A percentile compares a stretch with the other conserved stretches of the same genome.
These are phyloP conservation scores for Eumerus sabulonum DNA, from an alignment of 2,888 invertebrate genomes.

Conservation along the genomic window DNA sequence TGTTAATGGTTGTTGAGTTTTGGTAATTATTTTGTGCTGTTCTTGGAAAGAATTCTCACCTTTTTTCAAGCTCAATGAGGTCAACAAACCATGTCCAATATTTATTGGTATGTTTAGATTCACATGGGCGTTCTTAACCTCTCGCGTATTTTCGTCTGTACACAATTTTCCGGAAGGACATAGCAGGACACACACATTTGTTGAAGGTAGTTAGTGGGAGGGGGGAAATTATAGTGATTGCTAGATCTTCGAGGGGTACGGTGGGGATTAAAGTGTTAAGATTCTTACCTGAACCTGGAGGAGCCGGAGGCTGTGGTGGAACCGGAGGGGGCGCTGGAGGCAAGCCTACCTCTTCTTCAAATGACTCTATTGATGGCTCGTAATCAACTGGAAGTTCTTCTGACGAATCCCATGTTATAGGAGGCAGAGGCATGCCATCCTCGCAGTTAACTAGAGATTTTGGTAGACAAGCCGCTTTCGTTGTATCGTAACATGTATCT, in stretches of 20 bases:
- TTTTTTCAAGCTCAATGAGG: neutral
- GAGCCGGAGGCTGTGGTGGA: too few relatives aligned
- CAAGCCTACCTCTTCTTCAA: conserved; percentile 29
- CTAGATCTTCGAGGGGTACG: too few relatives aligned
- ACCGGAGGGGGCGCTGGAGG: conserved; percentile 1
- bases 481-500: conserved; percentile 71
- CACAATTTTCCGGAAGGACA: neutral
- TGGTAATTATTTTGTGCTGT: too few relatives aligned
- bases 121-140: conserved; percentile 28
- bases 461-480: conserved; percentile 71
- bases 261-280: too few relatives aligned
- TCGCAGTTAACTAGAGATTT: conserved; percentile 70
- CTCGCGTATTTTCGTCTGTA: conserved; percentile 35
- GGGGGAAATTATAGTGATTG: too few relatives aligned
- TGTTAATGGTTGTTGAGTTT: too few relatives aligned
- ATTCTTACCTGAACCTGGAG: conserved; percentile 16
- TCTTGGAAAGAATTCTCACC: too few relatives aligned
- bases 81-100: neutral
- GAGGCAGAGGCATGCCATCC: conserved; percentile 54
- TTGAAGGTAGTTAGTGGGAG: too few relatives aligned
- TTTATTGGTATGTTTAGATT: neutral
- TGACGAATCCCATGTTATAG: conserved; percentile 58
- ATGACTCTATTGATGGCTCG: conserved; percentile 30
- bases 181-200: too few relatives aligned
- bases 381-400: conserved; percentile 56